Conservation (phyloP, 2,797 vertebrate species). For the Paguma larvata region DNA sequence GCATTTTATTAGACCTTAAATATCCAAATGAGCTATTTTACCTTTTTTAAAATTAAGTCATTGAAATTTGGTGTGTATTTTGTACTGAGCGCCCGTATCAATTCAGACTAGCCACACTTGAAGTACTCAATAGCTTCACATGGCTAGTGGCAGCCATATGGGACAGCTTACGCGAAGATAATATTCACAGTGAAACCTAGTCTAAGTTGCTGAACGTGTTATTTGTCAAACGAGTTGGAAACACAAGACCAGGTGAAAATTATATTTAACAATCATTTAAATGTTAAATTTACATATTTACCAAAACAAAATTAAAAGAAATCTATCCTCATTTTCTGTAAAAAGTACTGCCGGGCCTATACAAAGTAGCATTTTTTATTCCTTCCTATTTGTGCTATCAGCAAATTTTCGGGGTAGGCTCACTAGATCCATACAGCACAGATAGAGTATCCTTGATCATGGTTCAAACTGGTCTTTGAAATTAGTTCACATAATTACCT, state of each 20-base stretch:
- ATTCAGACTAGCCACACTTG: background rate
- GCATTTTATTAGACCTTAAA: background rate
- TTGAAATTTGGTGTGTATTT: background rate
- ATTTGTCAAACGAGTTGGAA: conserved; percentile 18
- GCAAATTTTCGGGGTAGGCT: conserved; percentile 83
- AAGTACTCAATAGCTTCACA: background rate
- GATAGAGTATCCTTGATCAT: conserved; percentile 87
- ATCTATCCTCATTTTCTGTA: background rate
- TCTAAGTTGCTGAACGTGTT: background rate
- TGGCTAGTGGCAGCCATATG: background rate
- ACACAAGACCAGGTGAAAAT: conserved; percentile 5
- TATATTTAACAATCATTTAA: background rate
- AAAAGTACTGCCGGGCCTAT: background rate
- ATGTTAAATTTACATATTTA: background rate
- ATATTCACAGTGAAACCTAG: background rate
- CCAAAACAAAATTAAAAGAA: conserved; percentile 14
- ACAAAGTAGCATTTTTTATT: background rate
- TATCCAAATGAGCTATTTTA: background rate
- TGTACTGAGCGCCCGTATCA: background rate
- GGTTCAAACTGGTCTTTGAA: conserved; percentile 89
- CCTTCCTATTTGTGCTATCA: background rate
- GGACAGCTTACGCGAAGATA: fast-evolving
- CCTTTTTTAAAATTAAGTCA: background rate
- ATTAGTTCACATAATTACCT: conserved; percentile 89
- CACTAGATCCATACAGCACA: conserved; percentile 65